phyloP scores from a whole-genome alignment of 2,888 invertebrate genomes.

The Cryptocheilus praepositus region DNA sequence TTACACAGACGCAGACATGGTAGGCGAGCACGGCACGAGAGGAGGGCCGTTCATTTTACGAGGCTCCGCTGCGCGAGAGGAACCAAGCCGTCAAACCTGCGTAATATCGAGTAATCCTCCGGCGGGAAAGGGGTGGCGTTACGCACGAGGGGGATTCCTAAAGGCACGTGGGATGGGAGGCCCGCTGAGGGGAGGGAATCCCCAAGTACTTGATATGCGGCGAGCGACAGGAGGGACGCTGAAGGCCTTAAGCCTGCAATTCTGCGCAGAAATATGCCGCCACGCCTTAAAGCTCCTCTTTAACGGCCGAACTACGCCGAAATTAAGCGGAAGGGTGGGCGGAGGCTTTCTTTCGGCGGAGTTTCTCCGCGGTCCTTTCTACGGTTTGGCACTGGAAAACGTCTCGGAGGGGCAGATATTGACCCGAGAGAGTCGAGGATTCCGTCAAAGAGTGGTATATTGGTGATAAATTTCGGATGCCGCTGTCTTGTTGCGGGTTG shows the following conservation, averaged over 20 bases:
- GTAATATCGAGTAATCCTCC: slow-evolving; percentile 67
- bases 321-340: slow-evolving; percentile 60
- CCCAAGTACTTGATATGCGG: slow-evolving; percentile 67
- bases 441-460: not conserved
- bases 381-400: not conserved
- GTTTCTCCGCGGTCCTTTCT: too few species aligned
- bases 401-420: not conserved
- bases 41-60: slow-evolving; percentile 60
- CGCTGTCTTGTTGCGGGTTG: too few species aligned
- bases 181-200: slow-evolving; percentile 35
- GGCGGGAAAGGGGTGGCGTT: slow-evolving; percentile 35
- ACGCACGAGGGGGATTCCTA: slow-evolving; percentile 56
- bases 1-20: too few species aligned
- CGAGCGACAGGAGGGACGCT: slow-evolving; percentile 59
- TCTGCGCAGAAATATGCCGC: slow-evolving; percentile 67
- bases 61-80: slow-evolving; percentile 45
- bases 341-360: slow-evolving; percentile 2
- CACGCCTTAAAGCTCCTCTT: slow-evolving; percentile 61
- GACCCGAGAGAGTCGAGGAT: not conserved
- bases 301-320: slow-evolving; percentile 63
- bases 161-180: slow-evolving; percentile 44
- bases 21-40: too few species aligned
- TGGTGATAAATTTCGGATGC: not conserved
- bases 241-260: slow-evolving; percentile 68
- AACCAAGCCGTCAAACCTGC: slow-evolving; percentile 14